phyloP scores from a whole-genome alignment of 2,797 vertebrate species.

The Halcyon chelicuti region DNA sequence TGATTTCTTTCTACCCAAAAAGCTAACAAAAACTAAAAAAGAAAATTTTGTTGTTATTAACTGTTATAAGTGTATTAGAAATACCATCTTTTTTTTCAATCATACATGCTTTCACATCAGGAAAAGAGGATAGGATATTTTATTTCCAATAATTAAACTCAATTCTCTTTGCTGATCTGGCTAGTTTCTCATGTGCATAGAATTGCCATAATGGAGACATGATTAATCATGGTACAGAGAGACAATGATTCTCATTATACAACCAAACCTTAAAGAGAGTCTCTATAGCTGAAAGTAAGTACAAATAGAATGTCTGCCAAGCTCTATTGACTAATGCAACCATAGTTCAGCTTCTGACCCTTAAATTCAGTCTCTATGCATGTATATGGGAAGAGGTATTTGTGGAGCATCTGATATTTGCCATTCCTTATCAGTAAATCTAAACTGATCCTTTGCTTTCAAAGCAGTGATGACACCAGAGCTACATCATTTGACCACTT shows the following conservation, averaged over 20 bases:
- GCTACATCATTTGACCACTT: neutral
- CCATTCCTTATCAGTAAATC: neutral
- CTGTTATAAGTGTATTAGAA: neutral
- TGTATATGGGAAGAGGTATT: neutral
- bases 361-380: neutral
- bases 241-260: neutral
- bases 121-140: neutral
- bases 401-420: neutral
- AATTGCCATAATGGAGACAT: neutral
- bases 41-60: neutral
- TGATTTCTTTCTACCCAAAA: neutral
- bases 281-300: neutral
- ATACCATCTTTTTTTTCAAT: neutral
- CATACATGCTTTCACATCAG: neutral
- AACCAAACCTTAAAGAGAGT: neutral
- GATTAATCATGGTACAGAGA: neutral
- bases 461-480: neutral
- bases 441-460: neutral
- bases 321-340: neutral
- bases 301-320: neutral
- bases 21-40: neutral
- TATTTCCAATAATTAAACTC: neutral
- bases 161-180: neutral
- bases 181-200: neutral
- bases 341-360: neutral